Evolutionary conservation across 2,888 invertebrate genomes (phyloP).

Genomic region (Cremastobaeus sp.): DNA sequence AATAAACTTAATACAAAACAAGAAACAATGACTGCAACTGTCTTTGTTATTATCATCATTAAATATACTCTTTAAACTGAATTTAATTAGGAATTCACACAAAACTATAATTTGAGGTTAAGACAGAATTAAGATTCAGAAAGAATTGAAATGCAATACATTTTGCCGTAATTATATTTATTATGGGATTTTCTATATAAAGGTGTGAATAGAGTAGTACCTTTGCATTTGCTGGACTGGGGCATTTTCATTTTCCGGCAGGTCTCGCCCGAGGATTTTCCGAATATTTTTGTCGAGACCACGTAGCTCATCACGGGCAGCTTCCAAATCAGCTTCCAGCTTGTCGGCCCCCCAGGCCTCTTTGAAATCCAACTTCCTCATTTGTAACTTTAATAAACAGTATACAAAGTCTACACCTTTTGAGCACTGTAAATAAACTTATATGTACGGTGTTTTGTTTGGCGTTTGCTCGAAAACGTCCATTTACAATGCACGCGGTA

Average conservation of each 20-base stretch:
- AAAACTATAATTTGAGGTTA: too few species aligned
- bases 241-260: constrained; percentile 75
- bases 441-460: constrained; percentile 49
- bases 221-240: constrained; percentile 68
- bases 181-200: constrained; percentile 3
- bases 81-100: too few species aligned
- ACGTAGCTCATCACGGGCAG: constrained; percentile 75
- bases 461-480: constrained; percentile 11
- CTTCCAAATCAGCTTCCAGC: constrained; percentile 75
- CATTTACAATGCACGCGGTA: constrained; percentile 22
- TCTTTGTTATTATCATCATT: too few species aligned
- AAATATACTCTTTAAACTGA: too few species aligned
- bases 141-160: background rate
- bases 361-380: constrained; percentile 73
- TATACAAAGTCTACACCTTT: background rate
- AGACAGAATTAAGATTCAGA: background rate
- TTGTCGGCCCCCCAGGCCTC: constrained; percentile 75
- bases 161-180: too few species aligned
- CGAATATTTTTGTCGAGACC: constrained; percentile 75
- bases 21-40: too few species aligned
- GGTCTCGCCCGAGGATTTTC: constrained; percentile 76
- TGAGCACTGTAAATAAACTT: constrained; percentile 22
- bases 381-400: constrained; percentile 51
- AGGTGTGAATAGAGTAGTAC: constrained; percentile 43
- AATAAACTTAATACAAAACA: background rate